phyloP scores from a whole-genome alignment of 2,888 invertebrate genomes.

The Sphaerophoria taeniata region DNA sequence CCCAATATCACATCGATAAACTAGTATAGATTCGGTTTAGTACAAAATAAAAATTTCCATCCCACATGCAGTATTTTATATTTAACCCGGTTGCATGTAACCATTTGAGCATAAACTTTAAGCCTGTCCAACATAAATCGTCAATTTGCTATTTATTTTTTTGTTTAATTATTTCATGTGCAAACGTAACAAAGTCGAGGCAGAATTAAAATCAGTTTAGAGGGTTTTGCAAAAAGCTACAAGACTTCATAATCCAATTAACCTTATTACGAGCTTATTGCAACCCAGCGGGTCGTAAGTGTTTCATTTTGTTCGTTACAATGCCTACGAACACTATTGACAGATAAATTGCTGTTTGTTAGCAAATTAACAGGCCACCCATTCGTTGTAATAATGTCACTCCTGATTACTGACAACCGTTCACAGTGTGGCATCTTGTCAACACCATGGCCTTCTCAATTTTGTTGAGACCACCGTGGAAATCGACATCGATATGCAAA shows the following conservation, averaged over 20 bases:
- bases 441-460: background rate
- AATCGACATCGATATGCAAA: background rate
- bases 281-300: constrained; percentile 48
- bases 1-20: background rate
- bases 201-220: background rate
- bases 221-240: constrained; percentile 37
- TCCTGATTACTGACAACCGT: background rate
- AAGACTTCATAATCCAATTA: constrained; percentile 70
- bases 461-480: background rate
- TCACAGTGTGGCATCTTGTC: too few species aligned
- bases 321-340: constrained; percentile 12
- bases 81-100: constrained; percentile 26
- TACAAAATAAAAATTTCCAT: constrained; percentile 10
- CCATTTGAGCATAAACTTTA: constrained; percentile 53
- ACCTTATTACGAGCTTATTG: constrained; percentile 62
- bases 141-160: constrained; percentile 46
- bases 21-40: background rate
- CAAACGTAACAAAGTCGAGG: constrained; percentile 41
- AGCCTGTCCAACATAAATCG: constrained; percentile 66
- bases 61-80: constrained; percentile 40
- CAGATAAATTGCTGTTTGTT: constrained; percentile 61
- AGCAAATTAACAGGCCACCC: too few species aligned
- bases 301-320: constrained; percentile 1
- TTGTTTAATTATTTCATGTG: constrained; percentile 42
- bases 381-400: background rate